These are phyloP conservation scores for Tetropium fuscum DNA, from an alignment of 2,888 invertebrate species.

Conservation along the genomic window DNA sequence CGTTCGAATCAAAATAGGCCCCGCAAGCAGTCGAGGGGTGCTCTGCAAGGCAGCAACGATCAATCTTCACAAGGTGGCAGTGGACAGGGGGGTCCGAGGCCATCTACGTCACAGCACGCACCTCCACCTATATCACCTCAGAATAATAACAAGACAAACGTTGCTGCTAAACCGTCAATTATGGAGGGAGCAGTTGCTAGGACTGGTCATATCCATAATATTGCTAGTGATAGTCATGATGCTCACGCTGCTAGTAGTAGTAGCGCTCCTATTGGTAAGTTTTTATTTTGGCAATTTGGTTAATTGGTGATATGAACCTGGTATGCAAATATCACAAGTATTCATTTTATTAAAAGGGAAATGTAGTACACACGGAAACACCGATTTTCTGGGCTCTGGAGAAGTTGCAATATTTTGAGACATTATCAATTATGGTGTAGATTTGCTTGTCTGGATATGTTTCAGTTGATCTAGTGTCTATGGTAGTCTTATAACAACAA, in stretches of 20 bases:
- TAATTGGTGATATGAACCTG: too few species aligned
- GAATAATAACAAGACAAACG: constrained; percentile 33
- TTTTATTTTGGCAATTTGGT: background rate
- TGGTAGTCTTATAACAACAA: too few species aligned
- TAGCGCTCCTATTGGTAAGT: constrained; percentile 51
- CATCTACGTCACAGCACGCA: constrained; percentile 40
- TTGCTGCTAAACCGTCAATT: constrained; percentile 41
- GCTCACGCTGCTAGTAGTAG: constrained; percentile 48
- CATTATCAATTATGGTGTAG: too few species aligned
- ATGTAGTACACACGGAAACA: too few species aligned
- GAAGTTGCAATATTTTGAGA: too few species aligned
- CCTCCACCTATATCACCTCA: constrained; percentile 38
- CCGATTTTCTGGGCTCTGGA: too few species aligned
- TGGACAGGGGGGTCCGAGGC: constrained; percentile 40
- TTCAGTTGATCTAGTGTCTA: too few species aligned
- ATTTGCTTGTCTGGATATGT: too few species aligned
- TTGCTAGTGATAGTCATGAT: constrained; percentile 47
- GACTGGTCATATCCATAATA: constrained; percentile 46
- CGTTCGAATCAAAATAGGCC: constrained; percentile 62
- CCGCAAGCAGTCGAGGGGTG: constrained; percentile 59
- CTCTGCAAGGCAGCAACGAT: constrained; percentile 46
- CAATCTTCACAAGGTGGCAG: constrained; percentile 56
- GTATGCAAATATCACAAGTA: too few species aligned
- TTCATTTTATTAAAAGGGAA: too few species aligned
- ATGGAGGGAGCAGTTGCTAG: constrained; percentile 43